Conservation (phyloP, 1,140 invertebrate species). For the Drosophila kanapiae region DNA sequence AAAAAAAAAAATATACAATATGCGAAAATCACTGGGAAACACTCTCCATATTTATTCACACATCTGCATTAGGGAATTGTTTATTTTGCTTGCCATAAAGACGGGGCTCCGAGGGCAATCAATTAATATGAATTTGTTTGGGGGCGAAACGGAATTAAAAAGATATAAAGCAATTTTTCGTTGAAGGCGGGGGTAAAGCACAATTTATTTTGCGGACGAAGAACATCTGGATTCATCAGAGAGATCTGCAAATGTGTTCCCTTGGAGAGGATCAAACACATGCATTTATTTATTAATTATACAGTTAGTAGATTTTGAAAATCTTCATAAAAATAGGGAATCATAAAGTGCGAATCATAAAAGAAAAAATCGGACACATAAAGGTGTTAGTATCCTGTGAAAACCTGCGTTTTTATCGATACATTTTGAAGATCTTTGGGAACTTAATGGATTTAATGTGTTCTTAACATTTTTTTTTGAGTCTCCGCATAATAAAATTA, state of each 20-base stretch:
- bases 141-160: constrained; percentile 33
- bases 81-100: constrained; percentile 49
- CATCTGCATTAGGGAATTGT: constrained; percentile 45
- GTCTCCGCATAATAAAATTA: too few species aligned
- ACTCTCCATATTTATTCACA: constrained; percentile 42
- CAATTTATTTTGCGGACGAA: background rate
- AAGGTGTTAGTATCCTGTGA: too few species aligned
- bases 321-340: background rate
- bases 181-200: background rate
- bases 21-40: constrained; percentile 10
- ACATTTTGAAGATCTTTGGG: too few species aligned
- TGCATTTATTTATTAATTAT: background rate
- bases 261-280: background rate
- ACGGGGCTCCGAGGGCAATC: constrained; percentile 18
- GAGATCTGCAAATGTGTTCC: background rate
- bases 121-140: constrained; percentile 39
- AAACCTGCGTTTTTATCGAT: too few species aligned
- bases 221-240: constrained; percentile 17
- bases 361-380: too few species aligned
- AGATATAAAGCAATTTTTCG: constrained; percentile 14
- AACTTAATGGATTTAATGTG: too few species aligned
- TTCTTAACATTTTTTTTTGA: too few species aligned
- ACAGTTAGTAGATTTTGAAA: background rate
- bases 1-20: constrained; percentile 3
- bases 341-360: too few species aligned